These are phyloP conservation scores for Chlorops oryzae DNA, from an alignment of 1,140 invertebrate species.

Conservation along the genomic window DNA sequence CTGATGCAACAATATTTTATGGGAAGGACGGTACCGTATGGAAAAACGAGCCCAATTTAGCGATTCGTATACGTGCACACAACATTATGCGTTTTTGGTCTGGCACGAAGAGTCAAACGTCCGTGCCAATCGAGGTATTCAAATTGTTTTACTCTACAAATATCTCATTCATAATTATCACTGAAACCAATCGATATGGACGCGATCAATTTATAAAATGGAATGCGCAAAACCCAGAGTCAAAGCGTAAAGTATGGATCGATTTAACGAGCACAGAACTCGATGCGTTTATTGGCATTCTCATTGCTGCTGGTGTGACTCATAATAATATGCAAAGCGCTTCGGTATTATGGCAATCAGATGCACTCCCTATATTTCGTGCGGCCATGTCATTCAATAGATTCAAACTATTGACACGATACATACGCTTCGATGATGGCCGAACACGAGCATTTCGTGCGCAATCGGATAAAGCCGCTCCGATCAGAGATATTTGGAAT, in stretches of 20 bases:
- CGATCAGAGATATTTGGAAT: slow-evolving; percentile 11
- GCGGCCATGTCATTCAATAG: slow-evolving; percentile 11
- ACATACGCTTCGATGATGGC: slow-evolving; percentile 8
- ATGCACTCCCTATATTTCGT: slow-evolving; percentile 10
- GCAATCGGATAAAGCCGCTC: slow-evolving; percentile 2
- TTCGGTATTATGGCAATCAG: slow-evolving; percentile 4
- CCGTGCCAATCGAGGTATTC: slow-evolving; percentile 6
- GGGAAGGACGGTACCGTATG: too few species aligned
- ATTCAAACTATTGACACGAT: slow-evolving; percentile 3
- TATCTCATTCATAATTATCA: slow-evolving; percentile 1
- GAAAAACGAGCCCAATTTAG: too few species aligned
- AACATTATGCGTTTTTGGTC: slow-evolving; percentile 4
- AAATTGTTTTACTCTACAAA: slow-evolving; percentile 4
- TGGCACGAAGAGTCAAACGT: neutral
- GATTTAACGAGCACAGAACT: slow-evolving; percentile 9
- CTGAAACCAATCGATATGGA: slow-evolving; percentile 6
- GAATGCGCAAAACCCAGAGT: slow-evolving; percentile 4
- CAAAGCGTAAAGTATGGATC: slow-evolving; percentile 7
- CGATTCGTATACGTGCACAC: slow-evolving; percentile 1
- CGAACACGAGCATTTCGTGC: neutral
- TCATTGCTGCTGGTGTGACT: slow-evolving; percentile 10
- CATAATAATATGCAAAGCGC: slow-evolving; percentile 12
- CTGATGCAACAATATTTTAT: too few species aligned
- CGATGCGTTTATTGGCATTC: slow-evolving; percentile 14
- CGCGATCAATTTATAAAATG: neutral